Conservation (phyloP, 2,888 invertebrate species). For the Boloria selene region DNA sequence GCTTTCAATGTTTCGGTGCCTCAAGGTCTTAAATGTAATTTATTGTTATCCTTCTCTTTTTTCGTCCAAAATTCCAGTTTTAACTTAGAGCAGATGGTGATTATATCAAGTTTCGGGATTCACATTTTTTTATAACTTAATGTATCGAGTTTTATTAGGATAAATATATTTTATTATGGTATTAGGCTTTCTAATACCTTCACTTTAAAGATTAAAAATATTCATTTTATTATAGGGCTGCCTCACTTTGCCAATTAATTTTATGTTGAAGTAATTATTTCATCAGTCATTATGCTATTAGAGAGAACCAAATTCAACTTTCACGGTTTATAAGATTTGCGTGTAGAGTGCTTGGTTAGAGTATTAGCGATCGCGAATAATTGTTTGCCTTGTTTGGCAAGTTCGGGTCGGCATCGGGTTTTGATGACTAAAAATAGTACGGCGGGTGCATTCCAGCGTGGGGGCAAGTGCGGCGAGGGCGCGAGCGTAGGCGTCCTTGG, state of each 20-base stretch:
- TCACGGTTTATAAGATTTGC: not conserved
- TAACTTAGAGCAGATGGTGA: slow-evolving; percentile 59
- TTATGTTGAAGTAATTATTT: not conserved
- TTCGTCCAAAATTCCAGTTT: slow-evolving; percentile 59
- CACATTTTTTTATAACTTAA: slow-evolving; percentile 33
- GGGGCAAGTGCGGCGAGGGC: slow-evolving; percentile 40
- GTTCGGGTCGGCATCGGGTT: slow-evolving; percentile 64
- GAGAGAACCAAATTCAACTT: not conserved
- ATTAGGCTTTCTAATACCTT: slow-evolving; percentile 4
- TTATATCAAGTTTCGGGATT: slow-evolving; percentile 63
- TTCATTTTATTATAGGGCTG: too few relatives aligned
- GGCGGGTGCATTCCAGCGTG: slow-evolving; percentile 62
- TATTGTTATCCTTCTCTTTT: slow-evolving; percentile 56
- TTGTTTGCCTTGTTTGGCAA: slow-evolving; percentile 55
- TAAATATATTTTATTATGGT: slow-evolving; percentile 9
- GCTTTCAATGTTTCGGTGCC: slow-evolving; percentile 49
- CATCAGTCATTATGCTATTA: too few relatives aligned
- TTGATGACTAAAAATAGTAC: slow-evolving; percentile 76
- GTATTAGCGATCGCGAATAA: slow-evolving; percentile 47
- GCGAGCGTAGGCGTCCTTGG: slow-evolving; percentile 62
- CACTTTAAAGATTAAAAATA: not conserved
- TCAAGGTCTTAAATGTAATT: slow-evolving; percentile 58
- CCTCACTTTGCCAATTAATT: not conserved
- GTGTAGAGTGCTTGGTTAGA: not conserved
- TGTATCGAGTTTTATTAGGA: slow-evolving; percentile 20